Base-by-base conservation (phyloP, 2,888 invertebrate genomes). In the Melanophora roralis region DNA sequence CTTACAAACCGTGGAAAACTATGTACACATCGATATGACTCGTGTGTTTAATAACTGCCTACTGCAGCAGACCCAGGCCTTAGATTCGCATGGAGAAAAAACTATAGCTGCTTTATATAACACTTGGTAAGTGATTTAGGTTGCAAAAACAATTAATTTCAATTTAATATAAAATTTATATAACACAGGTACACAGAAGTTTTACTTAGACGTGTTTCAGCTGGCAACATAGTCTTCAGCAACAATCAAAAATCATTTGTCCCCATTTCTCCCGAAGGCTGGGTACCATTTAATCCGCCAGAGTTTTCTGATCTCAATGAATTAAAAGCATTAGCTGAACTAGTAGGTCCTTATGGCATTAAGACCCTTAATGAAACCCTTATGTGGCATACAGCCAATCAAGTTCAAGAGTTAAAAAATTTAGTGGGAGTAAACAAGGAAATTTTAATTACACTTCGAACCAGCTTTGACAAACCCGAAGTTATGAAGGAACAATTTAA, bases 341-440 rank as follows among this genome's bases (percentile, higher is more conserved):
- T 99, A 32, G 97, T 99, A 83, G 99, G 99, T 0, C 99, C 99
- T 0, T 99, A 99, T 88, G 99, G 99, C 5, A 98, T 99, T 94
- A 99, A 98, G 87, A 93, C 97, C 85, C 90, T 99, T 68, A 97
- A 97, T 87, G 98, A 99, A 91, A 96, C 97, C 12, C 91, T 99
- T n/a, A 98, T 98, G 96, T 98, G 98, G 97, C 98, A 99, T 88
- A 98, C 98, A 83, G 95, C 98, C 12, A 97, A 97, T 88, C 99
- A 99, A 91, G 98, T 99, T 11, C 96, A 97, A 85, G 99, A 99
- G 89, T 90, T 99, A 38, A 98, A 98, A 89, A 94, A 95, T 81
- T 91, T 98, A 77, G 98, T 99, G 0, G 93, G 95, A 34, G 93
- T 94, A 71, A 98, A 99, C 89, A 98, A 98, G 88, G 99, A 99